Evolutionary conservation across 2,888 invertebrate genomes (phyloP).

Genomic region (Iphiclides podalirius): DNA sequence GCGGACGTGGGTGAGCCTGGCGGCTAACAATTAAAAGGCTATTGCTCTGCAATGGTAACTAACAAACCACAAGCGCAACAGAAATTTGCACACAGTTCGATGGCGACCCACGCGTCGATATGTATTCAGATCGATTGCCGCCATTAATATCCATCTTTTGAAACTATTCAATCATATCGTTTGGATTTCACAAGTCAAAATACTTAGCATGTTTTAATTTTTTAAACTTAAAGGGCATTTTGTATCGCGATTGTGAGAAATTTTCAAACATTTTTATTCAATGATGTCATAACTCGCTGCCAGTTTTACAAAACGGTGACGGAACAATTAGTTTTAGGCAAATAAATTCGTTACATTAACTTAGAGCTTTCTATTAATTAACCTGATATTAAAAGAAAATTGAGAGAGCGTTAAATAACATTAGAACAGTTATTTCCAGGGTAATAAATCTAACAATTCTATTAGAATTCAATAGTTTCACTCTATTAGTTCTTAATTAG

Average conservation of each 20-base stretch:
- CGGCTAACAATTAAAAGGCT: conserved; percentile 62
- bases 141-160: conserved; percentile 31
- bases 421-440: background rate
- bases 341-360: background rate
- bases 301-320: too few species aligned
- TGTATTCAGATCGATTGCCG: conserved; percentile 39
- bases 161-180: background rate
- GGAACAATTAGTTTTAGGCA: background rate
- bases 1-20: conserved; percentile 47
- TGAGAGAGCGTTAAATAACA: background rate
- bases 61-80: conserved; percentile 27
- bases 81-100: conserved; percentile 36
- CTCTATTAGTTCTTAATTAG: background rate
- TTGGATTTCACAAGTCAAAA: background rate
- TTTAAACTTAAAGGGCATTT: too few species aligned
- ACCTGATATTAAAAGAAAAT: background rate
- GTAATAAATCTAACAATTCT: background rate
- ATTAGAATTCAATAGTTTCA: background rate
- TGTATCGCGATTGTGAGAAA: too few species aligned
- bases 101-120: conserved; percentile 52
- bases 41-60: conserved; percentile 48
- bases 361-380: background rate
- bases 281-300: background rate
- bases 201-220: too few species aligned
- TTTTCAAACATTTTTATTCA: too few species aligned